phyloP scores from a whole-genome alignment of 2,797 vertebrate species.

The Sebastiscus albofasciatus region DNA sequence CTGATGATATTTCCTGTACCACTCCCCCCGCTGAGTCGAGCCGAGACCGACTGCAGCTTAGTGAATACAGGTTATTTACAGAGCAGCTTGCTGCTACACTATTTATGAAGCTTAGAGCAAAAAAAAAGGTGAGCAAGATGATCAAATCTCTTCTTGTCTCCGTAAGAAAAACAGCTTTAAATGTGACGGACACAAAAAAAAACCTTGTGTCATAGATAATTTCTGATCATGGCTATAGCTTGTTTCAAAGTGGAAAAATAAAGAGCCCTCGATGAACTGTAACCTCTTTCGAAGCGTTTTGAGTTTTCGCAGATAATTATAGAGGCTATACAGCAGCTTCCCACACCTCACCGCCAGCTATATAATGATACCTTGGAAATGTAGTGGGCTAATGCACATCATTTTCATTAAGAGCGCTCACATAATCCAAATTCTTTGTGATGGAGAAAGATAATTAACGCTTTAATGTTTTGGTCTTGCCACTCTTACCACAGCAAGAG shows the following conservation, averaged over 20 bases:
- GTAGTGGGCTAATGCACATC: slow-evolving; percentile 89
- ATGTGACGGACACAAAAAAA: background rate
- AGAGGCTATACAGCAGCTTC: slow-evolving; percentile 92
- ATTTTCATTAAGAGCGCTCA: slow-evolving; percentile 95
- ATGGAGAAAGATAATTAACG: slow-evolving; percentile 95
- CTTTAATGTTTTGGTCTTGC: slow-evolving; percentile 95
- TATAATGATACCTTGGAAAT: slow-evolving; percentile 94
- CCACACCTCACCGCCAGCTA: slow-evolving; percentile 92
- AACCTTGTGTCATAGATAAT: slow-evolving; percentile 42
- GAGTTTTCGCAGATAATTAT: slow-evolving; percentile 94
- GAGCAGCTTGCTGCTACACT: background rate
- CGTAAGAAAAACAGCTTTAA: background rate
- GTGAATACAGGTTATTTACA: slow-evolving; percentile 26
- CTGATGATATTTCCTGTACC: background rate
- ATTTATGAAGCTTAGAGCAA: slow-evolving; percentile 8
- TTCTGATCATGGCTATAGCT: slow-evolving; percentile 55
- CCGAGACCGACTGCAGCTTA: background rate
- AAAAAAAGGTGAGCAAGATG: background rate
- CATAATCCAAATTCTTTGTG: slow-evolving; percentile 95
- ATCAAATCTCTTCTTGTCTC: background rate
- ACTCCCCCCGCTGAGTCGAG: too few relatives aligned
- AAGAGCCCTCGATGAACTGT: slow-evolving; percentile 65
- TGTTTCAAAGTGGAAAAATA: slow-evolving; percentile 60
- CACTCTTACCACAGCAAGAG: slow-evolving; percentile 87
- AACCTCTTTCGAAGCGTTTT: slow-evolving; percentile 81